phyloP scores from a whole-genome alignment of 2,113 vertebrate species.

The Uria lomvia region DNA sequence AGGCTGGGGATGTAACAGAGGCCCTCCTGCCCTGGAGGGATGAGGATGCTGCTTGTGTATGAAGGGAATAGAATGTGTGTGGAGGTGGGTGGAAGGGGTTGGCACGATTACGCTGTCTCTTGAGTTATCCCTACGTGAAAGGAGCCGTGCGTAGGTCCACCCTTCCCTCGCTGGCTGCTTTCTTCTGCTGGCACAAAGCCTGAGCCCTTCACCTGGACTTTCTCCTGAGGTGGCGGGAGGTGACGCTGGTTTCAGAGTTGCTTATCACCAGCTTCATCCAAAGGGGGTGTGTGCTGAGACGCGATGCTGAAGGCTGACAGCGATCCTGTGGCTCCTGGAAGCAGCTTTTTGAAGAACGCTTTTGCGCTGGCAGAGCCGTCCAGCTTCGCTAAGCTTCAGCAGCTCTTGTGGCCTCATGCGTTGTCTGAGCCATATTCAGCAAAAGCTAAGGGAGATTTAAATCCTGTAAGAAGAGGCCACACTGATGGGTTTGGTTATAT shows the following conservation, averaged over 20 bases:
- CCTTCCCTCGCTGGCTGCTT: neutral
- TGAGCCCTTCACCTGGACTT: neutral
- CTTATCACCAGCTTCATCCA: neutral
- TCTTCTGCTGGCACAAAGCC: neutral
- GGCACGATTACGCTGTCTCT: accelerated
- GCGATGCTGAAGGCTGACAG: neutral
- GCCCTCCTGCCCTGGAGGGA: neutral
- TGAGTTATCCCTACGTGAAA: neutral
- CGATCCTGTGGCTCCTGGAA: neutral
- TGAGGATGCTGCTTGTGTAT: neutral
- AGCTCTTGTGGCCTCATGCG: neutral
- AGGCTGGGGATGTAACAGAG: neutral
- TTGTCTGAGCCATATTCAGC: neutral
- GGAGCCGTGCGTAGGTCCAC: accelerated
- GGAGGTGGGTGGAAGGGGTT: neutral
- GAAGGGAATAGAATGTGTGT: neutral
- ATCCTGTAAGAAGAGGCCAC: neutral
- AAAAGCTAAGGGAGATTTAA: neutral
- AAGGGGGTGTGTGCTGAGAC: neutral
- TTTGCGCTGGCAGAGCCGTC: neutral
- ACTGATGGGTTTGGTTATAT: neutral
- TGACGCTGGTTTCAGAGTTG: neutral
- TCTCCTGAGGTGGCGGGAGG: neutral
- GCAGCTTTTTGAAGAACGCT: neutral
- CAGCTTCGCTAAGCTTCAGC: neutral